Conservation (phyloP, 2,888 invertebrate species). For the Bruchidius siliquastri region DNA sequence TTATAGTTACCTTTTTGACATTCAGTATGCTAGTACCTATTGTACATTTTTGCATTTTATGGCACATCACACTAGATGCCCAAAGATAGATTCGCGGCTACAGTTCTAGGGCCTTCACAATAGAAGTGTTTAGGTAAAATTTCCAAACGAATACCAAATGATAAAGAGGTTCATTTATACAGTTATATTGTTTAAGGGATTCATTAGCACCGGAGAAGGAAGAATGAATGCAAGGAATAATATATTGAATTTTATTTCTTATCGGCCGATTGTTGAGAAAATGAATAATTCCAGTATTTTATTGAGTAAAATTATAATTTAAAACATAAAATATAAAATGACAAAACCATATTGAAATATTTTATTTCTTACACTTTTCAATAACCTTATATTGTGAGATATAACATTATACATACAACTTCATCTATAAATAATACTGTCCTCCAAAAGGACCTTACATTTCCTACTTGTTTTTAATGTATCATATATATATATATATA, state of each 20-base stretch:
- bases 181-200: not conserved
- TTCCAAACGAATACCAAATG: no score
- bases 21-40: no score
- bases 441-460: not conserved
- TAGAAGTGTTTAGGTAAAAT: no score
- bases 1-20: no score
- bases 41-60: no score
- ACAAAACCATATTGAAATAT: not conserved
- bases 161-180: no score
- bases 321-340: not conserved
- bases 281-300: not conserved
- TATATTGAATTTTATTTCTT: not conserved
- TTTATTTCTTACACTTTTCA: not conserved
- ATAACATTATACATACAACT: not conserved
- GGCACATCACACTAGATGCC: no score
- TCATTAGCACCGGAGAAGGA: not conserved
- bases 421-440: not conserved
- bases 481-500: no score
- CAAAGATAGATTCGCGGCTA: no score
- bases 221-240: not conserved
- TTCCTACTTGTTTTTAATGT: no score
- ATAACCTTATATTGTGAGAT: not conserved
- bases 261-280: not conserved
- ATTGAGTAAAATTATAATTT: not conserved
- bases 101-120: no score